Base-by-base conservation (phyloP, 2,888 invertebrate species). In the Stenchaetothrips biformis region DNA sequence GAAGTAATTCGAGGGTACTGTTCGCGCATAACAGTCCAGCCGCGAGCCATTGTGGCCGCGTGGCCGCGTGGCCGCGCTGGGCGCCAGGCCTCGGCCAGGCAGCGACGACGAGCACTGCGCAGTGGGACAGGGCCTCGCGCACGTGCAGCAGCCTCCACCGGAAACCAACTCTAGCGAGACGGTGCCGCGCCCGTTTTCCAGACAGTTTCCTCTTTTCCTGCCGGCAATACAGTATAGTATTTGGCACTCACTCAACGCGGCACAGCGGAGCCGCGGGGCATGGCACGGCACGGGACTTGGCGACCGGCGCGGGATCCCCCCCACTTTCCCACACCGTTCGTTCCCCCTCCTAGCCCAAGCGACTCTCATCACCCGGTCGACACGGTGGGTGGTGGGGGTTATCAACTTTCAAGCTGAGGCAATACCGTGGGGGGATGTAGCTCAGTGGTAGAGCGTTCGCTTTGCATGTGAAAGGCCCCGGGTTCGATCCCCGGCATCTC, bases 371-470 rank as follows among this genome's bases (percentile, higher is more conserved):
- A n/a, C n/a, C 67, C 67, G 67, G 21, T 21, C 67, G n/a, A 21
- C 67, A n/a, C 67, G 67, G 67, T 21, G 0, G 67, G 67, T 74
- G 67, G 67, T 25, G 67, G 67, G 67, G 67, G 67, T 74, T 74
- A 74, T 25, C 9, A 11, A 11, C 67, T 74, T 9, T 21, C 11
- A 7, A 25, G 21, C 21, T 4, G 6, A 9, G 1, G 67, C 2
- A 6, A 11, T 2, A 1, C 11, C 21, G 25, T 7, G 67, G 79
- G 91, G 91, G 91, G 95, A 94, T 95, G 94, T 95, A 95, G 95
- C 95, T 95, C 95, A 95, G 95, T 95, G 95, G 95, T 95, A 95
- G 95, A 95, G 95, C 95, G 95, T 95, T 95, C 95, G 95, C 95
- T 95, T 95, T 95, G 95, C 95, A 95, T 95, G 95, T 95, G 95